Evolutionary conservation across 2,113 vertebrate species (phyloP).

Genomic region (Shinisaurus crocodilurus): DNA sequence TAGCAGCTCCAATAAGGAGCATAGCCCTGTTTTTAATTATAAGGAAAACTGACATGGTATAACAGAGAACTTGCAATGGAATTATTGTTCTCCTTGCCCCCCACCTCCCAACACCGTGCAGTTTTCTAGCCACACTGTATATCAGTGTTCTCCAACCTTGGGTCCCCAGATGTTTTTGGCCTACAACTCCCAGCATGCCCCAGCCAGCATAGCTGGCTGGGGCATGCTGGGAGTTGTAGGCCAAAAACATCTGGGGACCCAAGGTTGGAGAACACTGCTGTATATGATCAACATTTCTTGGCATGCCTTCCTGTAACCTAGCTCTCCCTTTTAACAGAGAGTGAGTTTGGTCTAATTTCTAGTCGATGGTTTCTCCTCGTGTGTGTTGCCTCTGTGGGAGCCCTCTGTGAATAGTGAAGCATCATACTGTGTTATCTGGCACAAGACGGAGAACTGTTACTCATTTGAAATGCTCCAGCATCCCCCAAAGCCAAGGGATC

Average conservation of each 20-base stretch:
- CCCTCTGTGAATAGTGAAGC: conserved; percentile 49
- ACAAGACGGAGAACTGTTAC: conserved; percentile 54
- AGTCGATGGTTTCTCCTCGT: conserved; percentile 61
- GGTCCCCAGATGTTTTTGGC: too few relatives aligned
- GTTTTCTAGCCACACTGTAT: conserved; percentile 43
- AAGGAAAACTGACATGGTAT: conserved; percentile 49
- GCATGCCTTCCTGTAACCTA: conserved; percentile 46
- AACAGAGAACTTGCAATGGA: conserved; percentile 6
- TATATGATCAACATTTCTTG: conserved; percentile 57
- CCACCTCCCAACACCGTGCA: conserved; percentile 25
- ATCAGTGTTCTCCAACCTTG: too few relatives aligned
- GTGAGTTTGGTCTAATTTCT: conserved; percentile 49
- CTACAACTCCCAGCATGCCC: too few relatives aligned
- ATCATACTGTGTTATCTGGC: conserved; percentile 63
- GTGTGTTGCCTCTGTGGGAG: conserved; percentile 64
- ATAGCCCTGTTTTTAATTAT: neutral
- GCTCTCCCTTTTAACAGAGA: conserved; percentile 42
- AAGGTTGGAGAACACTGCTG: too few relatives aligned
- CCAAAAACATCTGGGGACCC: too few relatives aligned
- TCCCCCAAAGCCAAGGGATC: conserved; percentile 55
- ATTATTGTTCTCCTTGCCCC: neutral
- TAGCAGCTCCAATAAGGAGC: neutral
- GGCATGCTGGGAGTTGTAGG: too few relatives aligned
- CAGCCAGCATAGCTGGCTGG: too few relatives aligned
- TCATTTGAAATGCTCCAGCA: conserved; percentile 51